Conservation (phyloP, 2,888 invertebrate genomes). For the Cryptus viduatorius region DNA sequence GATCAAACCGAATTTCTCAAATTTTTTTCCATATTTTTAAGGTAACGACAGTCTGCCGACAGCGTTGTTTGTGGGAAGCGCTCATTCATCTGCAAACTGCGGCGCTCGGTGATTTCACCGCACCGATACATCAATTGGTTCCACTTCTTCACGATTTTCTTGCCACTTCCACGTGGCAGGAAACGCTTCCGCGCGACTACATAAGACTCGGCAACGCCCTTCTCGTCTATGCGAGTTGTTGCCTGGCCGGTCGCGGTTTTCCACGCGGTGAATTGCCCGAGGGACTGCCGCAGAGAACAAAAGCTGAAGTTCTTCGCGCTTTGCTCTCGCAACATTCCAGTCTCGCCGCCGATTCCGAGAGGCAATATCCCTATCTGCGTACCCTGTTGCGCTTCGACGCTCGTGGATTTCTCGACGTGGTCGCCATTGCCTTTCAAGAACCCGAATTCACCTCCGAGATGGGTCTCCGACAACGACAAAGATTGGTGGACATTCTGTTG, state of each 20-base stretch:
- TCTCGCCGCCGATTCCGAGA: conserved; percentile 87
- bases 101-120: conserved; percentile 89
- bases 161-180: conserved; percentile 69
- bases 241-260: conserved; percentile 94
- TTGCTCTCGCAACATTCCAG: conserved; percentile 90
- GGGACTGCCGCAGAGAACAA: conserved; percentile 88
- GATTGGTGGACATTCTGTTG: conserved; percentile 92
- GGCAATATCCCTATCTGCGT: conserved; percentile 90
- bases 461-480: conserved; percentile 90
- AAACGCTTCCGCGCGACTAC: conserved; percentile 76
- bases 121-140: conserved; percentile 90
- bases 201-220: conserved; percentile 92
- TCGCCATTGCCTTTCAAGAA: conserved; percentile 94
- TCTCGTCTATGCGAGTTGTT: conserved; percentile 94
- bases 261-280: conserved; percentile 91
- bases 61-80: conserved; percentile 89
- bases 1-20: neutral
- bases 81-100: conserved; percentile 89
- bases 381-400: conserved; percentile 92
- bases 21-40: conserved; percentile 79
- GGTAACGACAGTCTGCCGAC: conserved; percentile 88
- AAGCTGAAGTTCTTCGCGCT: conserved; percentile 90
- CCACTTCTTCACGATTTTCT: conserved; percentile 86
- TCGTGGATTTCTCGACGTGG: conserved; percentile 93
- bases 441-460: conserved; percentile 91